Evolutionary conservation across 2,113 vertebrate genomes (phyloP).

Genomic region (Pardalotus punctatus): DNA sequence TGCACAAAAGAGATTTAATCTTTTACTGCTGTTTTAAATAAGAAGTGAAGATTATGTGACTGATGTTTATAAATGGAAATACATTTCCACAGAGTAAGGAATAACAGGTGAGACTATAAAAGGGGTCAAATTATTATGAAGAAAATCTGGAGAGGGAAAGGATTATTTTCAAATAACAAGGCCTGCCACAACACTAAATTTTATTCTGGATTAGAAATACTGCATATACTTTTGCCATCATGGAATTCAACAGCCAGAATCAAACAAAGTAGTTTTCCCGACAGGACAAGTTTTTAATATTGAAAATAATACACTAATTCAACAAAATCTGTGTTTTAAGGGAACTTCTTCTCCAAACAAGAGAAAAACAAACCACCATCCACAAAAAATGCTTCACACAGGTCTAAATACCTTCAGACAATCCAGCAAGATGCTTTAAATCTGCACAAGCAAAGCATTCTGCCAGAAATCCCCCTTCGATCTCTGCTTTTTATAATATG

Average conservation of each 20-base stretch:
- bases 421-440: background rate
- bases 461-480: background rate
- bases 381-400: background rate
- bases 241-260: background rate
- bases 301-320: background rate
- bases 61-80: background rate
- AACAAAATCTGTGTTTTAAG: background rate
- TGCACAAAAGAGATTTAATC: background rate
- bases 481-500: background rate
- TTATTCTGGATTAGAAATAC: background rate
- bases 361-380: background rate
- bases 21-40: background rate
- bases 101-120: background rate
- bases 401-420: background rate
- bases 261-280: background rate
- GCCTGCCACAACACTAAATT: background rate
- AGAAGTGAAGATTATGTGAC: background rate
- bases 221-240: background rate
- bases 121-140: background rate
- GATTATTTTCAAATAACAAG: background rate
- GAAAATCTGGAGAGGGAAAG: background rate
- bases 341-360: background rate
- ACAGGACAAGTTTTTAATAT: background rate
- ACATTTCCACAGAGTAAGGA: background rate
- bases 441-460: background rate